These are phyloP conservation scores for Pherbina coryleti DNA, from an alignment of 2,888 invertebrate genomes.

Conservation along the genomic window DNA sequence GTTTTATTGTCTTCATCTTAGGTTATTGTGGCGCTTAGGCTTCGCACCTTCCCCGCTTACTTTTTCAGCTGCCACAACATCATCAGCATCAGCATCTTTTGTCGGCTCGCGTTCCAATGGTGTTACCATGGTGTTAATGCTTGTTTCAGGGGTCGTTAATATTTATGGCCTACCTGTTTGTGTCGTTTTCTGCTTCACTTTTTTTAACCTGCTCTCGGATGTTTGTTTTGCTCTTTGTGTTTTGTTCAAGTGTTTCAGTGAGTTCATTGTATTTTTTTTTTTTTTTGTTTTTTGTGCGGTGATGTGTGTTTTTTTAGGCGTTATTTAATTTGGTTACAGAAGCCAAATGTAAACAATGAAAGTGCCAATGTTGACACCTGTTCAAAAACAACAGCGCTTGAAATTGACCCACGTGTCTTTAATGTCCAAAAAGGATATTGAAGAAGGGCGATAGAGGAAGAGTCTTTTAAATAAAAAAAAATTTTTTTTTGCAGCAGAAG, in stretches of 20 bases:
- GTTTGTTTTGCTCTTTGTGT: background rate
- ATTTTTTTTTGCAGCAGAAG: too few relatives aligned
- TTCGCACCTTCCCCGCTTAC: background rate
- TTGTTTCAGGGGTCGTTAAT: conserved; percentile 26
- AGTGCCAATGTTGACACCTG: conserved; percentile 8
- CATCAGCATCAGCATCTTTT: background rate
- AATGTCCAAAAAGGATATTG: too few relatives aligned
- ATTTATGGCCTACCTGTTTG: conserved; percentile 21
- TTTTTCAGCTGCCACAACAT: background rate
- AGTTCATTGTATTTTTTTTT: too few relatives aligned
- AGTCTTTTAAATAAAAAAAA: too few relatives aligned
- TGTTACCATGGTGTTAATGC: conserved; percentile 29
- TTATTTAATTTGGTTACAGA: background rate
- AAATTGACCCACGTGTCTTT: too few relatives aligned
- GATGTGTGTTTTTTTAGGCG: background rate
- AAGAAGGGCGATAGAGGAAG: too few relatives aligned
- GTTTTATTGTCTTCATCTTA: background rate
- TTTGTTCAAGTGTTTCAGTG: background rate
- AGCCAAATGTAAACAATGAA: background rate
- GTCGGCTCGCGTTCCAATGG: background rate
- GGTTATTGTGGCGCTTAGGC: conserved; percentile 3
- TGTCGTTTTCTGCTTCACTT: background rate
- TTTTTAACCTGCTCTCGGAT: background rate
- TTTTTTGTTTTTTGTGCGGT: background rate
- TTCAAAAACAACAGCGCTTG: background rate